Conservation (phyloP, 2,113 vertebrate species). For the Halichoerus grypus region DNA sequence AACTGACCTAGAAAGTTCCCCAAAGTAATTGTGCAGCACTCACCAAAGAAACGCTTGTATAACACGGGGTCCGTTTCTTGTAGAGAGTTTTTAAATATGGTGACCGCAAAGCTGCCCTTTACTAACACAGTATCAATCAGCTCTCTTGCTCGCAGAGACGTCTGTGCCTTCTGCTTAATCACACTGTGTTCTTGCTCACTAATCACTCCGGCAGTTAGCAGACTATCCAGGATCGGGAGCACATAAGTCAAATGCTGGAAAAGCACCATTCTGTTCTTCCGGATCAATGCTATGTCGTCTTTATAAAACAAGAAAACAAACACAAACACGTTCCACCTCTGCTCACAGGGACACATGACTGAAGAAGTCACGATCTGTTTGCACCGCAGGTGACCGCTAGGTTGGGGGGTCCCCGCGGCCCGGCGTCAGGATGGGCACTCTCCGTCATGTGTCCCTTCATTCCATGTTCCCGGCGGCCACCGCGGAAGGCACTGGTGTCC, state of each 20-base stretch:
- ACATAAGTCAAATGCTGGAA: slow-evolving; percentile 93
- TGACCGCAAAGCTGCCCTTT: slow-evolving; percentile 94
- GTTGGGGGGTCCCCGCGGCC: neutral
- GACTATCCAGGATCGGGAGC: slow-evolving; percentile 91
- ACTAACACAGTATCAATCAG: slow-evolving; percentile 94
- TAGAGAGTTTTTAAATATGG: slow-evolving; percentile 94
- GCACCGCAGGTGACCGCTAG: neutral
- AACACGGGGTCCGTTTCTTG: slow-evolving; percentile 93
- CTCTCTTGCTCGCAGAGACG: slow-evolving; percentile 92
- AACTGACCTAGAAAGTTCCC: neutral
- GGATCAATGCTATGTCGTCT: slow-evolving; percentile 95
- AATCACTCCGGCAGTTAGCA: slow-evolving; percentile 91
- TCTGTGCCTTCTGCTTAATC: slow-evolving; percentile 92
- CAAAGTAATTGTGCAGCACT: slow-evolving; percentile 62
- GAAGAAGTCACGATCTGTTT: neutral
- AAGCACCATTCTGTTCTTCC: slow-evolving; percentile 94
- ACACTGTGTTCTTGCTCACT: slow-evolving; percentile 90
- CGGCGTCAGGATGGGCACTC: neutral
- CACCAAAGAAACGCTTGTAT: slow-evolving; percentile 95
- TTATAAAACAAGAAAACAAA: slow-evolving; percentile 67
- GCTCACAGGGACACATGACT: neutral
- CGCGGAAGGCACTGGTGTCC: neutral
- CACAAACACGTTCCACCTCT: neutral
- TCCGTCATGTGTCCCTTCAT: too few species aligned
- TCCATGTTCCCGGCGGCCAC: neutral